phyloP scores from a whole-genome alignment of 2,113 vertebrate species.

The Perca schrenkii region DNA sequence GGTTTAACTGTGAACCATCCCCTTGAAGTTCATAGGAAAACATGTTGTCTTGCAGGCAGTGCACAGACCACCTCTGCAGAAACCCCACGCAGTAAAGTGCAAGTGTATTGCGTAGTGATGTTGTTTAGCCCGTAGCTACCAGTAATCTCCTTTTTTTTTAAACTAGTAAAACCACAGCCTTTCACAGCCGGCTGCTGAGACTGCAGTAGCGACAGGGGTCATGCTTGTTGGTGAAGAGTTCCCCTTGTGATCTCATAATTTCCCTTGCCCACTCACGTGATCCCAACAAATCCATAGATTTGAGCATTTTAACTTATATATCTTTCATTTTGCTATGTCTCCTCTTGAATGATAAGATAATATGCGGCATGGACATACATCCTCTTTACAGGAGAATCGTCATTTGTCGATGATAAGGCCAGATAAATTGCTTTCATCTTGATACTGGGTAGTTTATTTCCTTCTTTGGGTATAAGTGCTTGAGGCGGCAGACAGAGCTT shows the following conservation, averaged over 20 bases:
- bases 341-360: not conserved
- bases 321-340: not conserved
- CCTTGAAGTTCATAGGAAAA: not conserved
- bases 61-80: slow-evolving; percentile 13
- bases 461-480: not conserved
- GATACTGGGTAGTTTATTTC: not conserved
- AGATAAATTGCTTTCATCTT: not conserved
- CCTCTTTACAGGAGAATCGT: not conserved
- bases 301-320: not conserved
- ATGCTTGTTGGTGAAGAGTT: fast-evolving
- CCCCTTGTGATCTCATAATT: not conserved
- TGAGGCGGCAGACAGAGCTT: too few relatives aligned
- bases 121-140: not conserved
- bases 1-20: not conserved
- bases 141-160: not conserved
- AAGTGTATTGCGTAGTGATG: too few relatives aligned
- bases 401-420: not conserved
- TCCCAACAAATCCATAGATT: not conserved
- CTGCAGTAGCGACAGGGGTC: not conserved
- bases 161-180: not conserved
- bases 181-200: not conserved
- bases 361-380: too few relatives aligned
- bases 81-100: fast-evolving
- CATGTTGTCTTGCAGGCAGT: too few relatives aligned
- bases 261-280: not conserved